Percentiles rank a stretch among this genome's conserved stretches.
Conservation (phyloP, 2,888 invertebrate species). For the Neoaliturus tenellus region DNA sequence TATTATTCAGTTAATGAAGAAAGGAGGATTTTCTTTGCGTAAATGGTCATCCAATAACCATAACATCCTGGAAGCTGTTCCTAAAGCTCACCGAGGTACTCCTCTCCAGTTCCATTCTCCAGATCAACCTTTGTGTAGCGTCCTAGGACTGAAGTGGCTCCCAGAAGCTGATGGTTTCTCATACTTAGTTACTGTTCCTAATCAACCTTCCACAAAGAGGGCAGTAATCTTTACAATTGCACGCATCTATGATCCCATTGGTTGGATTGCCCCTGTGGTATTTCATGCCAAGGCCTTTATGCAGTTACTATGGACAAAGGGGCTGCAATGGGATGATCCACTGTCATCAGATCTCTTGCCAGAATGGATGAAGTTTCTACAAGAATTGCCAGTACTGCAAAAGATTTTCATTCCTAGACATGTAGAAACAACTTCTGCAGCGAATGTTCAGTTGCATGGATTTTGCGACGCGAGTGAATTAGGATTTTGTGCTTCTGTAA, state of each 20-base stretch:
- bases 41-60: slow-evolving; percentile 63
- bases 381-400: slow-evolving; percentile 46
- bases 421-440: background rate
- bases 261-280: slow-evolving; percentile 37
- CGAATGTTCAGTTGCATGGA: slow-evolving; percentile 3
- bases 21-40: slow-evolving; percentile 61
- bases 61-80: slow-evolving; percentile 41
- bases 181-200: slow-evolving; percentile 49
- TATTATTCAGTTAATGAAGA: slow-evolving; percentile 56
- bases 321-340: slow-evolving; percentile 51
- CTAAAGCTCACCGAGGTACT: slow-evolving; percentile 48
- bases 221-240: slow-evolving; percentile 62
- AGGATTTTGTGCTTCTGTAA: background rate
- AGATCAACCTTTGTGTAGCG: slow-evolving; percentile 12
- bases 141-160: slow-evolving; percentile 62
- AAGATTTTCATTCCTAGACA: slow-evolving; percentile 49
- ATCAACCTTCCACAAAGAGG: slow-evolving; percentile 54
- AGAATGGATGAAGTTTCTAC: slow-evolving; percentile 60
- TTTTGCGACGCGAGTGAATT: slow-evolving; percentile 10
- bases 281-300: slow-evolving; percentile 54
- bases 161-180: slow-evolving; percentile 58
- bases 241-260: slow-evolving; percentile 15
- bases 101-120: slow-evolving; percentile 22
- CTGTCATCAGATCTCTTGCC: background rate
- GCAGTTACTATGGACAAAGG: slow-evolving; percentile 42